Conservation (phyloP, 2,113 vertebrate species). For the Corythoichthys haematopterus region DNA sequence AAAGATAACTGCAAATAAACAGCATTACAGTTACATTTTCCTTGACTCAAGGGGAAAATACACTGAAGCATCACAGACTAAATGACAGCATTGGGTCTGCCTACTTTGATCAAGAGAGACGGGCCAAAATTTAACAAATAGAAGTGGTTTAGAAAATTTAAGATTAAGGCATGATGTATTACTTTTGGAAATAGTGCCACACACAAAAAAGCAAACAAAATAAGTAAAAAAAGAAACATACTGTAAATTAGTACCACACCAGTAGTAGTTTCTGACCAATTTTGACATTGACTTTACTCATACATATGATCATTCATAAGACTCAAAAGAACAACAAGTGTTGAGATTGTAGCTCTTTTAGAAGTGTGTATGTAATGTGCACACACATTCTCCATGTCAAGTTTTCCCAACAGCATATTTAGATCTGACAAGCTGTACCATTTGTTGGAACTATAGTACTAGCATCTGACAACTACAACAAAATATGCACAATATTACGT, state of each 20-base stretch:
- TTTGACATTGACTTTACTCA: neutral
- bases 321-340: neutral
- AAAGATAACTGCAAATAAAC: slow-evolving; percentile 83
- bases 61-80: neutral
- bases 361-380: neutral
- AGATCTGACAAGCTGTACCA: neutral
- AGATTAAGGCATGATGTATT: neutral
- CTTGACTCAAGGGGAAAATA: neutral
- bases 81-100: neutral
- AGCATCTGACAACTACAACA: neutral
- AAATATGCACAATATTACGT: neutral
- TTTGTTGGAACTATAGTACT: neutral
- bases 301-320: neutral
- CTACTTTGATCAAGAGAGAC: neutral
- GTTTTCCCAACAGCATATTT: neutral
- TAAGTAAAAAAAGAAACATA: neutral
- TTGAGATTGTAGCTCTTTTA: neutral
- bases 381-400: neutral
- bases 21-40: neutral
- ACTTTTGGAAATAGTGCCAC: neutral
- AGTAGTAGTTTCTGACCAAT: neutral
- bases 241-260: too few relatives aligned
- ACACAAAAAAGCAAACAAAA: neutral
- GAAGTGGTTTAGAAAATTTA: too few relatives aligned
- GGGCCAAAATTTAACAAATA: neutral